phyloP scores from a whole-genome alignment of 2,113 vertebrate species.

The Noctilio leporinus region DNA sequence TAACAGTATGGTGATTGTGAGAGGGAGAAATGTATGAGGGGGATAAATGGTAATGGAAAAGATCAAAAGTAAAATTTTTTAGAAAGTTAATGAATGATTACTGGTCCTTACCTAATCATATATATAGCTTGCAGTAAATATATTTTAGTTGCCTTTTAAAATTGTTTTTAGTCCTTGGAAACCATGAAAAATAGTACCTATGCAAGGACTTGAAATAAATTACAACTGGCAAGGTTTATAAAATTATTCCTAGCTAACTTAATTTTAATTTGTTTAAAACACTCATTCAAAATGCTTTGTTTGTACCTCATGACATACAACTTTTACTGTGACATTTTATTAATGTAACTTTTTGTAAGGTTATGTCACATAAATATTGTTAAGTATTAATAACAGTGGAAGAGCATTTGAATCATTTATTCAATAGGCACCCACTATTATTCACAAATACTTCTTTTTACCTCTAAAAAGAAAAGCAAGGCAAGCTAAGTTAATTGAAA shows the following conservation, averaged over 20 bases:
- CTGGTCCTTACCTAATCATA: neutral
- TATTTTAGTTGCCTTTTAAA: neutral
- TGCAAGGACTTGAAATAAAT: neutral
- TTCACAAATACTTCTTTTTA: neutral
- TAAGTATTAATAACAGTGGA: neutral
- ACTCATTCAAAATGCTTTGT: neutral
- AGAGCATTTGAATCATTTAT: neutral
- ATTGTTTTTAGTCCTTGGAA: neutral
- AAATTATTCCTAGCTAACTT: neutral
- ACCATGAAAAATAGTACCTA: neutral
- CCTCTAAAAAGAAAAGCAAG: neutral
- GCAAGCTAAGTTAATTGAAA: slow-evolving; percentile 53
- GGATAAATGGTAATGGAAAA: too few relatives aligned
- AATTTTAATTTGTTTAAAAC: neutral
- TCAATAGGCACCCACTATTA: neutral
- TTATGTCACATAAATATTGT: neutral
- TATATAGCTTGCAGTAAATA: neutral
- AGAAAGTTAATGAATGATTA: neutral
- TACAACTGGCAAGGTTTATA: neutral
- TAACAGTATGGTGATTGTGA: too few relatives aligned
- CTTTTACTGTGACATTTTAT: neutral
- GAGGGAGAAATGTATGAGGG: too few relatives aligned
- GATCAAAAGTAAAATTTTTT: too few relatives aligned
- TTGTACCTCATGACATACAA: neutral
- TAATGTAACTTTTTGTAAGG: neutral